Base-by-base conservation (phyloP, 2,797 vertebrate genomes). In the Megaceryle alcyon region DNA sequence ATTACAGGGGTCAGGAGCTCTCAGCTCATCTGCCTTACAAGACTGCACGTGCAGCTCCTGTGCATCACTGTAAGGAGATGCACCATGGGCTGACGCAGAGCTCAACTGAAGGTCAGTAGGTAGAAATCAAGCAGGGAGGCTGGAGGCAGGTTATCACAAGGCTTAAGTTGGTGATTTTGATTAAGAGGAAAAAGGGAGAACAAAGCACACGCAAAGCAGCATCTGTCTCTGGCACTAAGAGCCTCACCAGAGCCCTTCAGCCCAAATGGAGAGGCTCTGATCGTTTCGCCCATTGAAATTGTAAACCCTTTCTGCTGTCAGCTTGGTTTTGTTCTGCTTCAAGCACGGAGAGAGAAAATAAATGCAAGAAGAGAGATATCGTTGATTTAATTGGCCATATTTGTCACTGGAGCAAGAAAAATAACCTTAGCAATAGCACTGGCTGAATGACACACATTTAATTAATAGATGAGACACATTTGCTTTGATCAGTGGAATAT, bases 301-400 rank as follows among this genome's bases (percentile, higher is more conserved):
- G 48, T 83, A 86, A 91, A 44, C 59, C 10, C 25, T 71, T 83
- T 68, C 68, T 3, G 19, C 64, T 82, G 70, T 75, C 69, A 80
- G 16, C 80, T 87, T 75, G 72, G 73, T 78, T 91, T 88, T 81
- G 28, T 44, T 90, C 41, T 78, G 56, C 77, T 95, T 84, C 92
- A 60, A 86, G 72, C 12, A 46, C 22, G 26, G 44, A 65, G 54
- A 46, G 48, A 64, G 69, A 71, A 86, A 87, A 73, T 37, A 31
- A 93, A 57, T 49, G 20, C 68, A 84, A 88, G 61, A 61, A 70
- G 68, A 89, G 63, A 78, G 60, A 91, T 61, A 37, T 14, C 73
- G 64, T 44, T 84, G 87, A 88, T 88, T 93, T 96, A 94, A 92
- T 94, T 91, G 73, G 73, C 75, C 37, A 33, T 53, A 70, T 95